Percentiles rank a stretch among this genome's conserved stretches.
phyloP scores from a whole-genome alignment of 2,888 invertebrate genomes.

The Melinaea menophilus region DNA sequence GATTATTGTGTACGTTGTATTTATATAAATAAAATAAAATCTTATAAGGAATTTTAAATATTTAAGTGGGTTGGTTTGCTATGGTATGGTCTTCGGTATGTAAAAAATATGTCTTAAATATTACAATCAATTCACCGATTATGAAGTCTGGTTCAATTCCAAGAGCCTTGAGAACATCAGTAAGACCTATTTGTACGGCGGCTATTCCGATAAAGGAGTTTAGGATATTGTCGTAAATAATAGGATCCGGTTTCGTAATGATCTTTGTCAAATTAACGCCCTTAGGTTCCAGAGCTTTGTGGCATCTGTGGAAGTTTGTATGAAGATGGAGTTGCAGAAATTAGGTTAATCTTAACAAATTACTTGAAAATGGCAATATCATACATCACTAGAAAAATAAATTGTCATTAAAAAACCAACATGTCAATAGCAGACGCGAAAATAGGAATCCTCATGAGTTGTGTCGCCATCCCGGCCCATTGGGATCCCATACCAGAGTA shows the following conservation, averaged over 20 bases:
- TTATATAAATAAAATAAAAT: no score
- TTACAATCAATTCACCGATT: constrained; percentile 56
- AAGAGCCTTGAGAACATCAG: constrained; percentile 71
- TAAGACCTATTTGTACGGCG: constrained; percentile 80
- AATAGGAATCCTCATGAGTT: constrained; percentile 84
- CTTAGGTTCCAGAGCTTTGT: constrained; percentile 79
- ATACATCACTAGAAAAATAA: neutral
- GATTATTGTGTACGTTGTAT: no score
- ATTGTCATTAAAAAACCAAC: constrained; percentile 43
- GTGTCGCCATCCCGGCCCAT: constrained; percentile 90
- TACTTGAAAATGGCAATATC: neutral
- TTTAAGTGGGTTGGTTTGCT: no score
- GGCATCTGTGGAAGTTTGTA: constrained; percentile 60
- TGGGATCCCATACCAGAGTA: constrained; percentile 96
- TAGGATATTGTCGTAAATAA: constrained; percentile 81
- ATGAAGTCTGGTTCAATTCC: constrained; percentile 71
- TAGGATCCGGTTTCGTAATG: constrained; percentile 79
- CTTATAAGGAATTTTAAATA: no score
- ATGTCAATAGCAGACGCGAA: constrained; percentile 84
- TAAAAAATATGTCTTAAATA: neutral
- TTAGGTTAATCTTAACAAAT: neutral
- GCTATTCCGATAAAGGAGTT: constrained; percentile 87
- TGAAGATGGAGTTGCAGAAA: neutral
- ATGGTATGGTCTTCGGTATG: neutral
- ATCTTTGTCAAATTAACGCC: constrained; percentile 81